Conservation (phyloP, 2,888 invertebrate genomes). For the Arrhopalites spinosus region DNA sequence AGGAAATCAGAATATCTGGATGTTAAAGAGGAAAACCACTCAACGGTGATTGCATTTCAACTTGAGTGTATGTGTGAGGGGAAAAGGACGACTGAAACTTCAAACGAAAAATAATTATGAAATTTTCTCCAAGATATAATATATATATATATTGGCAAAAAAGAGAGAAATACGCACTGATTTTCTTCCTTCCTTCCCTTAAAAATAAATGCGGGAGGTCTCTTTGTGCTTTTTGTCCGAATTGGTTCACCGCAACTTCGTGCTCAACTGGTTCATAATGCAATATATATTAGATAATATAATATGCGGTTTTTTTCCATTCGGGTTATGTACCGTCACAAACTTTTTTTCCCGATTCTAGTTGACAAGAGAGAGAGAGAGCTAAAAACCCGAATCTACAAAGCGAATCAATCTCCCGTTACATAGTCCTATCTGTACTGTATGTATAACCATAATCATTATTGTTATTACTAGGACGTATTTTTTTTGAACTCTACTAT, state of each 20-base stretch:
- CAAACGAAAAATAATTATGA: slow-evolving; percentile 31
- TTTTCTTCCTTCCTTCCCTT: neutral
- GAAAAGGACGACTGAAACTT: slow-evolving; percentile 19
- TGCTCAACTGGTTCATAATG: slow-evolving; percentile 32
- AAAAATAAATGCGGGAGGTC: slow-evolving; percentile 23
- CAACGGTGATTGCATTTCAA: slow-evolving; percentile 39
- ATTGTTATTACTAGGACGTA: no score
- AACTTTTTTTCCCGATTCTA: neutral
- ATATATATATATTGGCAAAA: neutral
- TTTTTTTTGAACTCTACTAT: no score
- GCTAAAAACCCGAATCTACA: slow-evolving; percentile 17
- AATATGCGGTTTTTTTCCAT: slow-evolving; percentile 30
- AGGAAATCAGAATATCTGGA: slow-evolving; percentile 20
- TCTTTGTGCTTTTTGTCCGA: slow-evolving; percentile 20
- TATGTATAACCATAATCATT: no score
- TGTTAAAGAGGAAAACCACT: slow-evolving; percentile 36
- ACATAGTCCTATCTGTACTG: neutral
- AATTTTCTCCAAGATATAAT: slow-evolving; percentile 18
- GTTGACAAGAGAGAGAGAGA: neutral
- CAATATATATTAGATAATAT: no score
- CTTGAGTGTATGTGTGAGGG: slow-evolving; percentile 10
- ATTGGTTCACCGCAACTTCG: slow-evolving; percentile 29
- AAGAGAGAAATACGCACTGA: neutral
- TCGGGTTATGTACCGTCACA: slow-evolving; percentile 1
- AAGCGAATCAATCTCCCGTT: slow-evolving; percentile 15